These are phyloP conservation scores for Chiloscyllium plagiosum DNA, from an alignment of 2,113 vertebrate genomes.

Conservation along the genomic window DNA sequence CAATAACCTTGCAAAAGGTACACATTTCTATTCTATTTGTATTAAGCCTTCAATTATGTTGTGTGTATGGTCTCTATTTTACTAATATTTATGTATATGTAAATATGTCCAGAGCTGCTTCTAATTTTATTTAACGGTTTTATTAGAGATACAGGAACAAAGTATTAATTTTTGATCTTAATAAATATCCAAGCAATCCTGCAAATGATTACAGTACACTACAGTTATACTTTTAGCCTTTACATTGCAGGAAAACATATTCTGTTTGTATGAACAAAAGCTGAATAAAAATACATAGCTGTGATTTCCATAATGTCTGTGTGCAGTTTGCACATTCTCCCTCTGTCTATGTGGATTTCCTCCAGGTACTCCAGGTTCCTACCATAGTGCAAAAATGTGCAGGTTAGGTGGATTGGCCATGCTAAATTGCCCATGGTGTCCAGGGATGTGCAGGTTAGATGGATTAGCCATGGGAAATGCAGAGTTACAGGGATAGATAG, in stretches of 20 bases:
- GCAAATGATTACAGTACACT: background rate
- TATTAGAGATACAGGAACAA: background rate
- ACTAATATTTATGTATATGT: background rate
- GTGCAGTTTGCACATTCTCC: too few relatives aligned
- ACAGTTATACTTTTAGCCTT: background rate
- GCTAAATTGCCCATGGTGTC: too few relatives aligned
- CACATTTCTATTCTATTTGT: background rate
- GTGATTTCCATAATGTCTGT: slow-evolving; percentile 1
- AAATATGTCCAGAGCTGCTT: background rate
- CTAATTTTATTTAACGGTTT: slow-evolving; percentile 2
- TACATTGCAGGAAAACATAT: background rate
- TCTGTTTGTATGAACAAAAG: background rate
- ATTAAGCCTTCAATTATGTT: background rate
- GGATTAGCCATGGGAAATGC: too few relatives aligned
- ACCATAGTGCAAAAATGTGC: too few relatives aligned
- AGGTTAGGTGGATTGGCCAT: too few relatives aligned
- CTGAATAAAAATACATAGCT: background rate
- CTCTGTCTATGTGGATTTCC: too few relatives aligned
- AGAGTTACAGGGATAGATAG: too few relatives aligned
- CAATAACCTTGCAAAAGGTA: slow-evolving; percentile 32
- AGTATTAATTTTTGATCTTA: slow-evolving; percentile 9
- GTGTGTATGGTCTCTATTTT: background rate
- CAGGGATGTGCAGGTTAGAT: too few relatives aligned
- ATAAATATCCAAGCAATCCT: background rate
- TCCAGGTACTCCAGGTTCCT: too few relatives aligned